These are phyloP conservation scores for Cremastinae sp. DNA, from an alignment of 2,888 invertebrate genomes.

Conservation along the genomic window DNA sequence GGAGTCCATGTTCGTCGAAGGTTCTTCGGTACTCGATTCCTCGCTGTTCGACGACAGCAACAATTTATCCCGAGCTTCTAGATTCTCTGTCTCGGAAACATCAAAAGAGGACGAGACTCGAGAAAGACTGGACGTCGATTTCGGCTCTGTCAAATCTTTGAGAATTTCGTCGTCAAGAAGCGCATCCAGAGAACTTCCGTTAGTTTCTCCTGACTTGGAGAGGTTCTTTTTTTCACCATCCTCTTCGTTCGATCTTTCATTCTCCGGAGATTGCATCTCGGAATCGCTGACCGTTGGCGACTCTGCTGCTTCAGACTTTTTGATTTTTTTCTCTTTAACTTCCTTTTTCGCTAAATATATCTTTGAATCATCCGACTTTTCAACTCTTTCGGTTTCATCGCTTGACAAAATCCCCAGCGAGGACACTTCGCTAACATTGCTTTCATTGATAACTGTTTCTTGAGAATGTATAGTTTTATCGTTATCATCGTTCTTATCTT, in stretches of 20 bases:
- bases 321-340: too few species aligned
- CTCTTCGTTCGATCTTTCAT: neutral
- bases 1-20: neutral
- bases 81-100: conserved; percentile 27
- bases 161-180: neutral
- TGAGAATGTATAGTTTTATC: neutral
- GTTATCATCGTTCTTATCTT: neutral
- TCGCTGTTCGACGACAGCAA: conserved; percentile 49
- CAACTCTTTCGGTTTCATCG: too few species aligned
- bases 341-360: neutral
- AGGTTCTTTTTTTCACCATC: neutral
- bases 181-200: neutral
- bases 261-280: too few species aligned
- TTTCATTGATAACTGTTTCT: neutral
- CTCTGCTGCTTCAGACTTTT: too few species aligned
- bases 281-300: too few species aligned
- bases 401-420: too few species aligned
- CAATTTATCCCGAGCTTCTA: conserved; percentile 26
- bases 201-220: neutral
- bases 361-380: neutral
- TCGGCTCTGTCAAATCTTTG: neutral
- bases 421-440: too few species aligned
- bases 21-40: conserved; percentile 42
- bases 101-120: conserved; percentile 19
- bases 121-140: neutral